Percentiles rank a stretch among this genome's conserved stretches.
Evolutionary conservation across 2,113 vertebrate species (phyloP).

Genomic region (Balaenoptera acutorostrata): DNA sequence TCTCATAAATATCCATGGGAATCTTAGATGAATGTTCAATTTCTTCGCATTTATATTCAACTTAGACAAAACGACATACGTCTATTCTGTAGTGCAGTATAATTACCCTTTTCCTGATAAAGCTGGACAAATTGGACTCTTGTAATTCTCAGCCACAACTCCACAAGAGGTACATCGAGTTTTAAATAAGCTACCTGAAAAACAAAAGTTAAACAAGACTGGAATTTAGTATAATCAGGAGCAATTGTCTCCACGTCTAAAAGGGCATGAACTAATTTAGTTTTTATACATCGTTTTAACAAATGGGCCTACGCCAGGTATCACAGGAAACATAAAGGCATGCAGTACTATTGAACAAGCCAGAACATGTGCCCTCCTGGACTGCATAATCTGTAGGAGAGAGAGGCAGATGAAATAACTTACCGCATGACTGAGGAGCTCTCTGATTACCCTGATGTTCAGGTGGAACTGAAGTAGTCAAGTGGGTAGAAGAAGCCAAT

Average conservation of each 20-base stretch:
- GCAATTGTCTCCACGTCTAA: background rate
- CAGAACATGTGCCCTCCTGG: background rate
- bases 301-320: background rate
- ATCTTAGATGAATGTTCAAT: background rate
- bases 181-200: constrained; percentile 94
- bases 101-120: constrained; percentile 92
- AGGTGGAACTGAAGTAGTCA: background rate
- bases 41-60: background rate
- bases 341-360: fast-evolving
- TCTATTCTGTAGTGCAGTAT: background rate
- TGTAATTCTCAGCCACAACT: constrained; percentile 86
- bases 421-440: fast-evolving
- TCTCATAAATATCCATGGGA: background rate
- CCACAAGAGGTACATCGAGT: constrained; percentile 94
- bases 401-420: background rate
- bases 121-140: constrained; percentile 90
- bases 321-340: background rate
- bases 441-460: background rate
- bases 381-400: too few relatives aligned
- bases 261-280: background rate
- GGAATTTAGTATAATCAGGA: background rate
- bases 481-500: background rate
- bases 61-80: background rate
- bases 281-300: background rate
- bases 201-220: background rate